Conservation (phyloP, 2,797 vertebrate genomes). For the Ispidina picta region DNA sequence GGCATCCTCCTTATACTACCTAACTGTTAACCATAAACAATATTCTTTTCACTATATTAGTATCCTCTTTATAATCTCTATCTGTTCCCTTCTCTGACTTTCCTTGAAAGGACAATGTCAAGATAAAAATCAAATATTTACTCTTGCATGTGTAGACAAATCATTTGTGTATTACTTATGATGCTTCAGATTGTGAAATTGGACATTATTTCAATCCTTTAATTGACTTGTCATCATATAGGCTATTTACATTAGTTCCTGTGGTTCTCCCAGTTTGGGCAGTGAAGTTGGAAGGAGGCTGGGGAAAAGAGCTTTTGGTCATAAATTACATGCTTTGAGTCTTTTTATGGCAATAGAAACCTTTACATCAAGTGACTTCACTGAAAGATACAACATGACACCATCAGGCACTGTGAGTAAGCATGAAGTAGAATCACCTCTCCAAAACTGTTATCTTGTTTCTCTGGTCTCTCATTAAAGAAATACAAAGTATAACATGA, state of each 20-base stretch:
- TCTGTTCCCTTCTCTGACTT: slow-evolving; percentile 26
- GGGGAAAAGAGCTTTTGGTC: neutral
- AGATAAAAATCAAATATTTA: slow-evolving; percentile 70
- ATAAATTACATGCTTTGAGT: neutral
- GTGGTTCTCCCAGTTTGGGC: neutral
- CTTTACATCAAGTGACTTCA: neutral
- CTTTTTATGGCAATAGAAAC: neutral
- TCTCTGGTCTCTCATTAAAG: neutral
- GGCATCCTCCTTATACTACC: neutral
- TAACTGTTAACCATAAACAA: neutral
- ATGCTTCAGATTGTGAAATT: slow-evolving; percentile 8
- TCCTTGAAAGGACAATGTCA: slow-evolving; percentile 58
- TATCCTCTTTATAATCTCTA: neutral
- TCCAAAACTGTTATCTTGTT: neutral
- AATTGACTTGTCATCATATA: slow-evolving; percentile 38
- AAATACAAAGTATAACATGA: neutral
- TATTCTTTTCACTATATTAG: neutral
- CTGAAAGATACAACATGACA: neutral
- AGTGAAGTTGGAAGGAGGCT: neutral
- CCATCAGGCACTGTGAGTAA: neutral
- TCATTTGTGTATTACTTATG: slow-evolving; percentile 44
- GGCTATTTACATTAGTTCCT: slow-evolving; percentile 25
- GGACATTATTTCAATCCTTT: slow-evolving; percentile 28
- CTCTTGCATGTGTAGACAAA: slow-evolving; percentile 19
- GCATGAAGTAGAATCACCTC: neutral